phyloP scores from a whole-genome alignment of 2,797 vertebrate species.

The Staurois parvus region DNA sequence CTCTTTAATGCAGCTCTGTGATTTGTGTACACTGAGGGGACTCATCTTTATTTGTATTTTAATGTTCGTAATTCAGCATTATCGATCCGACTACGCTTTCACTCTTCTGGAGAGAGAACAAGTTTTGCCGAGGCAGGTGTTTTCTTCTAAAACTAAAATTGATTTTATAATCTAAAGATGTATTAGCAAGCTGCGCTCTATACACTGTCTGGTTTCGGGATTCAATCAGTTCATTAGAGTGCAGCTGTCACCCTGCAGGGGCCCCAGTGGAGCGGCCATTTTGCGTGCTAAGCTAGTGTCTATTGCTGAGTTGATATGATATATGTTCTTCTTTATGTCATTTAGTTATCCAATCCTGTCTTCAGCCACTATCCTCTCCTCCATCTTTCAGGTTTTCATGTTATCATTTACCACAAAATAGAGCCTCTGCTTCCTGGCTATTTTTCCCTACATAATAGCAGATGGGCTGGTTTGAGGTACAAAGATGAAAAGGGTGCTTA shows the following conservation, averaged over 20 bases:
- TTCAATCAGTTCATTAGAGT: slow-evolving; percentile 27
- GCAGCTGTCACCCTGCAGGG: background rate
- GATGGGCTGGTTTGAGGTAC: no score
- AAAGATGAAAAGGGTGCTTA: no score
- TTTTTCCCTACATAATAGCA: no score
- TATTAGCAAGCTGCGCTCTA: background rate
- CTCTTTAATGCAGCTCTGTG: background rate
- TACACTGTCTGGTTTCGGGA: background rate
- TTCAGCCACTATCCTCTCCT: no score
- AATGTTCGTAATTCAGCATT: slow-evolving; percentile 36
- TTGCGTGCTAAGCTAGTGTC: background rate
- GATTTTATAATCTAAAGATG: slow-evolving; percentile 58
- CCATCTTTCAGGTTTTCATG: no score
- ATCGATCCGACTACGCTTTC: slow-evolving; percentile 19
- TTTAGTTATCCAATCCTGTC: no score
- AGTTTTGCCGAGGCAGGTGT: slow-evolving; percentile 33
- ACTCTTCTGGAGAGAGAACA: slow-evolving; percentile 11
- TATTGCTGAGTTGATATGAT: background rate
- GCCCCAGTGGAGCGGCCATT: background rate
- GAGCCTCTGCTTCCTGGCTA: no score
- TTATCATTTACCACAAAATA: no score
- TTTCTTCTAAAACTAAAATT: slow-evolving; percentile 40
- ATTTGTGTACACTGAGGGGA: slow-evolving; percentile 4
- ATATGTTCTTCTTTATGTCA: background rate
- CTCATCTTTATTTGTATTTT: slow-evolving; percentile 42